These are phyloP conservation scores for Sesamia nonagrioides DNA, from an alignment of 1,140 invertebrate species.

Conservation along the genomic window DNA sequence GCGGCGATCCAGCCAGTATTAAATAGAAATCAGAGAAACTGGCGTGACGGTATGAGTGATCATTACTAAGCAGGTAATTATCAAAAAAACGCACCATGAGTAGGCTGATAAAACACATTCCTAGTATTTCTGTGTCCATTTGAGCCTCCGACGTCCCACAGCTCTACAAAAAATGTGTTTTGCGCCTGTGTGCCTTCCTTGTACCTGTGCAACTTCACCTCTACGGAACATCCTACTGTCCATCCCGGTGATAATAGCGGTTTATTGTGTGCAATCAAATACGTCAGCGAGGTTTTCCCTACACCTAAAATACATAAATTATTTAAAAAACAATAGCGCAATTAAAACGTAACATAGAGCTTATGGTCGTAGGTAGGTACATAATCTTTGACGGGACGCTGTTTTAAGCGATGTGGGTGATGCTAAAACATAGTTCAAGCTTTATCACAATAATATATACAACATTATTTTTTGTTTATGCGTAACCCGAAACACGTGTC, in stretches of 20 bases:
- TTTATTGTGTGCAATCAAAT: slow-evolving; percentile 96
- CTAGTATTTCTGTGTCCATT: slow-evolving; percentile 96
- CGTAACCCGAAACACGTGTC: no score
- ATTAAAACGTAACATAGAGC: no score
- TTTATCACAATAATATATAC: no score
- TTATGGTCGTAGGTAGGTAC: no score
- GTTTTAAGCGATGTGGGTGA: no score
- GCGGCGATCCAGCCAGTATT: no score
- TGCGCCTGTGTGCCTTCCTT: slow-evolving; percentile 97
- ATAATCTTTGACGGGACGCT: no score
- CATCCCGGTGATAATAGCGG: slow-evolving; percentile 94
- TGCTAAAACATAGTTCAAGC: no score
- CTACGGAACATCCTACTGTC: slow-evolving; percentile 98
- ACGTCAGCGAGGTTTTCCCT: slow-evolving; percentile 97
- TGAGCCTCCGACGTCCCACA: slow-evolving; percentile 98
- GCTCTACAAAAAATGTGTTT: slow-evolving; percentile 97
- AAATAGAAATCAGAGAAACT: no score
- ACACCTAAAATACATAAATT: slow-evolving; percentile 89
- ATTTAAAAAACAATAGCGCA: neutral
- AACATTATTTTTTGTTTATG: no score
- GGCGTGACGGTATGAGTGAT: no score
- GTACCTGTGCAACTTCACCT: slow-evolving; percentile 98
- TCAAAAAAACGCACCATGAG: slow-evolving; percentile 92
- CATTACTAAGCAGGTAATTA: no score
- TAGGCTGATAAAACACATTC: slow-evolving; percentile 96